Percentiles rank a stretch among this genome's conserved stretches.
Conservation (phyloP, 2,113 vertebrate genomes). For the Bettongia penicillata region DNA sequence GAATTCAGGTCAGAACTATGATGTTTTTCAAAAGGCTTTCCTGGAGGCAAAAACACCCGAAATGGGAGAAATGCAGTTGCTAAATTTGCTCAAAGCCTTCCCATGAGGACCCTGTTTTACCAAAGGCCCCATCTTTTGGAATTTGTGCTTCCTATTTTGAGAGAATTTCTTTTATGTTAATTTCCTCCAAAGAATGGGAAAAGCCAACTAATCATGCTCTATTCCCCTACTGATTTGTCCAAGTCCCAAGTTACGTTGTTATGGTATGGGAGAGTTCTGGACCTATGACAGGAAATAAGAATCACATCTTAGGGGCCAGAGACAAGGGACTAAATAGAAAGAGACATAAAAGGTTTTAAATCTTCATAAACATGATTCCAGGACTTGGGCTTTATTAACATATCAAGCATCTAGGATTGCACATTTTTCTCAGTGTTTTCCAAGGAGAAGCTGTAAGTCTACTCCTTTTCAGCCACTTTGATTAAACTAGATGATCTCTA, state of each 20-base stretch:
- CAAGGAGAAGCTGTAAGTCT: neutral
- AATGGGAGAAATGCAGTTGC: conserved; percentile 54
- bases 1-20: neutral
- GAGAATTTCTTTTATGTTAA: conserved; percentile 15
- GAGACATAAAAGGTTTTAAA: neutral
- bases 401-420: neutral
- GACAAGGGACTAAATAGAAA: neutral
- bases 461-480: neutral
- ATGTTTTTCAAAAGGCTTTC: conserved; percentile 54
- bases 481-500: neutral
- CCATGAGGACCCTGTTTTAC: conserved; percentile 18
- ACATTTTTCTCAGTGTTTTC: neutral
- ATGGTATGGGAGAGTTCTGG: neutral
- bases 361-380: neutral
- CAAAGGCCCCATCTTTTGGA: conserved; percentile 19
- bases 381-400: neutral
- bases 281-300: neutral
- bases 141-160: conserved; percentile 37
- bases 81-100: conserved; percentile 58
- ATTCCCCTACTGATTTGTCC: neutral
- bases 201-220: neutral
- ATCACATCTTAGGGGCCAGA: neutral
- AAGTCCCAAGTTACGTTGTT: neutral
- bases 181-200: neutral
- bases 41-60: conserved; percentile 55